Base-by-base conservation (phyloP, 2,797 vertebrate genomes). In the Phyllotis vaccarum region DNA sequence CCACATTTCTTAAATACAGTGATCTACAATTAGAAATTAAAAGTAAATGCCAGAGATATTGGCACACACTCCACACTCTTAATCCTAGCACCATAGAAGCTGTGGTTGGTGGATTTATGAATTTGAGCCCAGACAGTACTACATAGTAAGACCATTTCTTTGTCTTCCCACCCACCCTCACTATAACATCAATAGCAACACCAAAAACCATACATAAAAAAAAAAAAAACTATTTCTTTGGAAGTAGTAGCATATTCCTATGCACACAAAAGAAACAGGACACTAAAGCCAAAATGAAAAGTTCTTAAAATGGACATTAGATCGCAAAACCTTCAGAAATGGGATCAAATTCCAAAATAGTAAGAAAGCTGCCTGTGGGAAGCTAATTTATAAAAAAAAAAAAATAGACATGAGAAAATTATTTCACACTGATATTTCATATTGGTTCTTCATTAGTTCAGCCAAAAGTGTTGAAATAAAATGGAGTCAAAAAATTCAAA, bases 371-470 rank as follows among this genome's bases (percentile, higher is more conserved):
- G 82, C 49, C 11, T 16, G 10, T 81, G 14, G 34, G 43, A 31
- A 12, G 29, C 31, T 83, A 2, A 92, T 92, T 94, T 76, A 40
- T 88, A 52, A 60, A 82, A 94, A 52, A 60, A 82, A 94, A 37
- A 46, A 11, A 91, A 79, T 52, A 88, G 5, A 82, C 24, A 40
- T 62, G 13, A 92, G 56, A 80, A 89, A 92, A 89, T 7, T 40
- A 56, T 52, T 56, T 81, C n/a, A 75, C n/a, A 37, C 19, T 75
- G 34, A 54, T 43, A 31, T 13, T 72, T 72, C 22, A 74, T 37
- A 74, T 12, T 24, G 37, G 40, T 43, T 79, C 6, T 70, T 87
- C 31, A 43, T 3, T 37, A 49, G 6, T 91, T 16, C 34, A 91
- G 31, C 11, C 16, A 0, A 54, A 90, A 80, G 80, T n/a, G 68